Evolutionary conservation across 2,113 vertebrate genomes (phyloP).

Genomic region (Gopherus flavomarginatus): DNA sequence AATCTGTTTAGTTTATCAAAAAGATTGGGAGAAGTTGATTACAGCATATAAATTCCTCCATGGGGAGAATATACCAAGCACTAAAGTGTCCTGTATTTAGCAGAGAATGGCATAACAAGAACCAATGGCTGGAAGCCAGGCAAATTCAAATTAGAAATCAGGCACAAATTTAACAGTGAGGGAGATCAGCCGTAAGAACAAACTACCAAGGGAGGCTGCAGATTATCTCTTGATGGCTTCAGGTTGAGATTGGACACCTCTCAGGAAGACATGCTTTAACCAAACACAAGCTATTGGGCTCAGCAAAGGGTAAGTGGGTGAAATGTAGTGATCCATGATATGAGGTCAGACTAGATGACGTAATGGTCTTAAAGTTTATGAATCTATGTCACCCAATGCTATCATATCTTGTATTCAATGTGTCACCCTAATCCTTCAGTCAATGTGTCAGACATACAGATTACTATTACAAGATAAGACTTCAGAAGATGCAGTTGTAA

Average conservation of each 20-base stretch:
- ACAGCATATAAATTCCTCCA: not conserved
- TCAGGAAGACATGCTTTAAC: not conserved
- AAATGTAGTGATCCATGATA: not conserved
- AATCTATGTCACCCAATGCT: not conserved
- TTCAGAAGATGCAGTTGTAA: not conserved
- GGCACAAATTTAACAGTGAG: not conserved
- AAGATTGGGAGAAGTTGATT: not conserved
- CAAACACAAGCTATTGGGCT: not conserved
- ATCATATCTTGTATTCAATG: not conserved
- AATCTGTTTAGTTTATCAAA: not conserved
- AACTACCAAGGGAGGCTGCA: not conserved
- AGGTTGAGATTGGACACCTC: not conserved
- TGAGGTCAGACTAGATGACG: not conserved
- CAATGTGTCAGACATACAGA: not conserved
- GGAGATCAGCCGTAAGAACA: not conserved
- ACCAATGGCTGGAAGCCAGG: not conserved
- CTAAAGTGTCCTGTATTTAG: not conserved
- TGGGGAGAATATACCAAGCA: not conserved
- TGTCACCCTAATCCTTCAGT: not conserved
- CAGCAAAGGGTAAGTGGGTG: not conserved
- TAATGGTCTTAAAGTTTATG: not conserved
- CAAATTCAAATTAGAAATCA: not conserved
- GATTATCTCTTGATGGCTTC: not conserved
- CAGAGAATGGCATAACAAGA: not conserved
- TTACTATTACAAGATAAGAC: not conserved